Conservation (phyloP, 2,797 vertebrate species). For the Rallus crepitans region DNA sequence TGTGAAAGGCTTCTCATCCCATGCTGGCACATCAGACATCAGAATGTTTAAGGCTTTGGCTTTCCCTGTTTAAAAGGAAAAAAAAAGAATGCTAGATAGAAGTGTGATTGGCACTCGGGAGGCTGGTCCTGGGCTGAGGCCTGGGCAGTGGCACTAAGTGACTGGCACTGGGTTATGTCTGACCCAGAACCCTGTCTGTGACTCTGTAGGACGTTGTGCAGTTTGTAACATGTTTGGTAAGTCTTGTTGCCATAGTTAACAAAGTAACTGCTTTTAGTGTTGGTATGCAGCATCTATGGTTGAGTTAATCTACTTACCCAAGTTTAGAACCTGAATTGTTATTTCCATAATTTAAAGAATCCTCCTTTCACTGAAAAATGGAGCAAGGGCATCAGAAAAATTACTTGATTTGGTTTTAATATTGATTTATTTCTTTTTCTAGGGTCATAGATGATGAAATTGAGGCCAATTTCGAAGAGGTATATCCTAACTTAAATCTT, state of each 20-base stretch:
- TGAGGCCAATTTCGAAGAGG: slow-evolving; percentile 85
- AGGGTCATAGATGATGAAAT: slow-evolving; percentile 87
- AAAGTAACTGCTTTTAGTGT: neutral
- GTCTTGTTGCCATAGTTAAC: neutral
- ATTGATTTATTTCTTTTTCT: slow-evolving; percentile 49
- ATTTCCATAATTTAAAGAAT: neutral
- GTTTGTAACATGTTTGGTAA: neutral
- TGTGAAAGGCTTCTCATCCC: neutral
- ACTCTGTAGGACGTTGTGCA: neutral
- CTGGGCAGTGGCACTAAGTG: neutral
- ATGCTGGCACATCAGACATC: fast-evolving
- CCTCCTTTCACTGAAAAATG: neutral
- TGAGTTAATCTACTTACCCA: neutral
- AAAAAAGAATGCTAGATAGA: neutral
- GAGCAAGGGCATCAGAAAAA: neutral
- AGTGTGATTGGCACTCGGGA: neutral
- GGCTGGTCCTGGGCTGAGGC: neutral
- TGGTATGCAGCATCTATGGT: neutral
- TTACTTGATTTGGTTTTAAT: neutral
- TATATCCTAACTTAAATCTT: slow-evolving; percentile 52
- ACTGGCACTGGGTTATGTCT: neutral
- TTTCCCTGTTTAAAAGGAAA: neutral
- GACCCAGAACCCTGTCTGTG: neutral
- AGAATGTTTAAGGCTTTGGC: neutral
- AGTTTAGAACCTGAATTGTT: neutral